Percentiles rank a stretch among this genome's conserved stretches.
Evolutionary conservation across 2,888 invertebrate genomes (phyloP).

Genomic region (Hirtodrosophila histrioides): DNA sequence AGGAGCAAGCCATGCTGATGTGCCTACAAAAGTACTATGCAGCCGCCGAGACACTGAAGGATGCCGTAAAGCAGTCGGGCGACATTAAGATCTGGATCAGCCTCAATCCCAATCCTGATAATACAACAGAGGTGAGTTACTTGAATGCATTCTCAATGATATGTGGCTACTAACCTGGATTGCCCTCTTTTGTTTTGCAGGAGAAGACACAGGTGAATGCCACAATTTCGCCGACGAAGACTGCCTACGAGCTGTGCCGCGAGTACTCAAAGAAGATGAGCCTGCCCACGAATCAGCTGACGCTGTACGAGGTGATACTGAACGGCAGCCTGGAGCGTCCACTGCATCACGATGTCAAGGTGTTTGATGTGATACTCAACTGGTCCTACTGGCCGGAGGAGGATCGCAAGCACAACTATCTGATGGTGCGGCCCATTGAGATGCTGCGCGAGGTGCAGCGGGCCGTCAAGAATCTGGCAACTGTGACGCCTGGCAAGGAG

Average conservation of each 20-base stretch:
- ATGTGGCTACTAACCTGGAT: neutral
- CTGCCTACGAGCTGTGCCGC: constrained; percentile 90
- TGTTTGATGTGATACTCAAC: constrained; percentile 86
- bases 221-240: constrained; percentile 90
- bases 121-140: constrained; percentile 86
- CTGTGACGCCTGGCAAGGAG: constrained; percentile 89
- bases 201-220: constrained; percentile 84
- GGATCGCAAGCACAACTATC: constrained; percentile 93
- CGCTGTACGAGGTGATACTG: constrained; percentile 92
- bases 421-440: constrained; percentile 87
- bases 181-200: constrained; percentile 45
- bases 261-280: constrained; percentile 89
- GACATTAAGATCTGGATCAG: constrained; percentile 92
- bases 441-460: constrained; percentile 85
- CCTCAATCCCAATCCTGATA: constrained; percentile 86
- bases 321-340: constrained; percentile 90
- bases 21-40: constrained; percentile 90
- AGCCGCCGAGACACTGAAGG: constrained; percentile 86
- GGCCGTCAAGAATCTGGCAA: constrained; percentile 86
- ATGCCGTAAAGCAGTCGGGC: constrained; percentile 89
- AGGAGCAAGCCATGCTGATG: constrained; percentile 90
- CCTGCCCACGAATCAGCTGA: constrained; percentile 88
- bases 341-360: constrained; percentile 90
- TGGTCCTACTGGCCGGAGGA: constrained; percentile 96
- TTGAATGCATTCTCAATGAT: constrained; percentile 42